phyloP scores from a whole-genome alignment of 2,113 vertebrate species.

The Xiphophorus hellerii region DNA sequence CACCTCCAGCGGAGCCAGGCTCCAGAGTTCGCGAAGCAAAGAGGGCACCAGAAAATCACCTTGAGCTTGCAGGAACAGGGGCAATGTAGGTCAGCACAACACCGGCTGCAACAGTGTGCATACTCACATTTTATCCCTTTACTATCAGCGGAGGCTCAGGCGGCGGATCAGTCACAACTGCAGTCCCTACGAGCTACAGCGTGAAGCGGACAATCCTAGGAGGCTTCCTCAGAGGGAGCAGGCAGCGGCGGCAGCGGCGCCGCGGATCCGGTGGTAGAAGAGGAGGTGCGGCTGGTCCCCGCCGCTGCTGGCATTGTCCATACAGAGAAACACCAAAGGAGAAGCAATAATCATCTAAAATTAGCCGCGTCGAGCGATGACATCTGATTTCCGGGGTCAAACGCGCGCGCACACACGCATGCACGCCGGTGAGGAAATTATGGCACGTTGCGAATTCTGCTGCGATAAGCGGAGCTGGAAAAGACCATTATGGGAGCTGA shows the following conservation, averaged over 20 bases:
- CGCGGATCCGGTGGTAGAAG: conserved; percentile 45
- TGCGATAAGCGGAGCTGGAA: conserved; percentile 91
- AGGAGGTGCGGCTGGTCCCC: conserved; percentile 58
- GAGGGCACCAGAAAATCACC: conserved; percentile 67
- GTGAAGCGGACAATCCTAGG: conserved; percentile 64
- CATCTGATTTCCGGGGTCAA: conserved; percentile 69
- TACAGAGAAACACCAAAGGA: background rate
- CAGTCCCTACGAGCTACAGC: conserved; percentile 81
- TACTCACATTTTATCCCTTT: conserved; percentile 74
- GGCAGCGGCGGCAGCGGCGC: conserved; percentile 27
- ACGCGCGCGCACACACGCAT: conserved; percentile 20
- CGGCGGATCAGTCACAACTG: conserved; percentile 85
- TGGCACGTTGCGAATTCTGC: conserved; percentile 94
- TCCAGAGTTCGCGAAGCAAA: conserved; percentile 49
- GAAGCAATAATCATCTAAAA: conserved; percentile 11
- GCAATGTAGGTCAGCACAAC: conserved; percentile 67
- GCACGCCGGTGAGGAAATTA: conserved; percentile 87
- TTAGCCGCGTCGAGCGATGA: conserved; percentile 62
- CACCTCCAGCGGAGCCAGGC: conserved; percentile 25
- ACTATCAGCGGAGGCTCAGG: conserved; percentile 71
- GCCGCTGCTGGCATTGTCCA: conserved; percentile 67
- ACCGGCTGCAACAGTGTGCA: conserved; percentile 53
- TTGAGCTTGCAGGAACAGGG: conserved; percentile 64
- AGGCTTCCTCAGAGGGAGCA: conserved; percentile 50
- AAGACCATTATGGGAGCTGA: conserved; percentile 88